phyloP scores from a whole-genome alignment of 2,113 vertebrate genomes.

The Paracanthobrama guichenoti region DNA sequence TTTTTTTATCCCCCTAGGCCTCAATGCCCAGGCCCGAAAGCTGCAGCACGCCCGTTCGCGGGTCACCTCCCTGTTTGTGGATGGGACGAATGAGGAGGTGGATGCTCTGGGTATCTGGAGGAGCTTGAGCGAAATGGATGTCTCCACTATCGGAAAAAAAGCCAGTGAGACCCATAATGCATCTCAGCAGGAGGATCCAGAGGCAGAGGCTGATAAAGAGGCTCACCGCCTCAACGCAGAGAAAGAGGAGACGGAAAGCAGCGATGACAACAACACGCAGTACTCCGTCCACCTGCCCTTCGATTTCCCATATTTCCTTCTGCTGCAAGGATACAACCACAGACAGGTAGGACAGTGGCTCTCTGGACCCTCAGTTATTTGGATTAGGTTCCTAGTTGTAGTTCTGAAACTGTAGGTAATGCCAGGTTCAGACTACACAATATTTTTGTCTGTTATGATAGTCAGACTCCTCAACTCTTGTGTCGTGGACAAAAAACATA shows the following conservation, averaged over 20 bases:
- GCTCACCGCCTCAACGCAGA: slow-evolving; percentile 67
- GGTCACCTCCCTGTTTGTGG: slow-evolving; percentile 76
- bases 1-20: slow-evolving; percentile 24
- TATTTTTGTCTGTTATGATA: no score
- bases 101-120: slow-evolving; percentile 73
- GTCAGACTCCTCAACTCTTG: no score
- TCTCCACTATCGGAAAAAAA: slow-evolving; percentile 68
- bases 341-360: slow-evolving; percentile 60
- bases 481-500: no score
- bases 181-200: slow-evolving; percentile 61
- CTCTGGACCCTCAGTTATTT: neutral
- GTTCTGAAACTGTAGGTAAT: neutral
- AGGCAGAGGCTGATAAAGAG: slow-evolving; percentile 70
- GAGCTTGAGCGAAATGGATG: slow-evolving; percentile 78
- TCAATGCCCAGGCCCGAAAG: slow-evolving; percentile 75
- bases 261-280: slow-evolving; percentile 76
- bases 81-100: slow-evolving; percentile 61
- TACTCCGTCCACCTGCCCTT: slow-evolving; percentile 77
- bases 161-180: slow-evolving; percentile 51
- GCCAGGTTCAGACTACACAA: neutral
- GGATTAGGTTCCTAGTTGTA: neutral
- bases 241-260: slow-evolving; percentile 80
- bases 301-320: slow-evolving; percentile 79
- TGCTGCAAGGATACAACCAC: slow-evolving; percentile 77
- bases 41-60: slow-evolving; percentile 72